Conservation (phyloP, 1,140 invertebrate genomes). For the Triops longicaudatus region DNA sequence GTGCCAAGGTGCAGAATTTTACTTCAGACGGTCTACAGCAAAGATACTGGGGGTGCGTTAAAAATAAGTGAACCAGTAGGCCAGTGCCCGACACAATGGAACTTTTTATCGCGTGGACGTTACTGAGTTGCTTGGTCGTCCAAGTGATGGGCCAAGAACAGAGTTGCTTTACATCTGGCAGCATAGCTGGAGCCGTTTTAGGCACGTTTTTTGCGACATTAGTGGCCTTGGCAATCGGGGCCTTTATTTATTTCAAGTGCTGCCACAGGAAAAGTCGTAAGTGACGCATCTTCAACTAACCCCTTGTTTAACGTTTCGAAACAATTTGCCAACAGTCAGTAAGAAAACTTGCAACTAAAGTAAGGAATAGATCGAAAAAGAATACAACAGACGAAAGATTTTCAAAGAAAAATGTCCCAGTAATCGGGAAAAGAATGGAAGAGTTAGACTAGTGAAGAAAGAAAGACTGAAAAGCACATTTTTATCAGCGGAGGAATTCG, state of each 20-base stretch:
- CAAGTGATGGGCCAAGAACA: neutral
- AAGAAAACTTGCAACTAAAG: no score
- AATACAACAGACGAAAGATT: no score
- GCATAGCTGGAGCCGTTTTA: constrained; percentile 47
- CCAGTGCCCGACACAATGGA: neutral
- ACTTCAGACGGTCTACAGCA: neutral
- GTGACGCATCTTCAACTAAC: neutral
- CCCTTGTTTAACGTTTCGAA: no score
- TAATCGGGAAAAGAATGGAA: no score
- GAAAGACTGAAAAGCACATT: no score
- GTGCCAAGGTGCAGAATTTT: neutral
- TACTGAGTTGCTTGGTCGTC: neutral
- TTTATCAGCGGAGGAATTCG: no score
- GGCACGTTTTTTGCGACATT: constrained; percentile 47
- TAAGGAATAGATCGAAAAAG: no score
- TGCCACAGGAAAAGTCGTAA: constrained; percentile 20
- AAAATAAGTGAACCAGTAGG: neutral
- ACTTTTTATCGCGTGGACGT: neutral
- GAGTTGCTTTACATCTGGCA: constrained; percentile 42
- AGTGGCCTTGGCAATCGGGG: constrained; percentile 39
- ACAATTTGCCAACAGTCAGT: no score
- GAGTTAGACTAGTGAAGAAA: no score
- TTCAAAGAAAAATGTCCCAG: no score
- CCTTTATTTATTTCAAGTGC: constrained; percentile 30
- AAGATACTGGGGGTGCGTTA: no score